Base-by-base conservation (phyloP, 2,113 vertebrate genomes). In the Oostethus manadensis region DNA sequence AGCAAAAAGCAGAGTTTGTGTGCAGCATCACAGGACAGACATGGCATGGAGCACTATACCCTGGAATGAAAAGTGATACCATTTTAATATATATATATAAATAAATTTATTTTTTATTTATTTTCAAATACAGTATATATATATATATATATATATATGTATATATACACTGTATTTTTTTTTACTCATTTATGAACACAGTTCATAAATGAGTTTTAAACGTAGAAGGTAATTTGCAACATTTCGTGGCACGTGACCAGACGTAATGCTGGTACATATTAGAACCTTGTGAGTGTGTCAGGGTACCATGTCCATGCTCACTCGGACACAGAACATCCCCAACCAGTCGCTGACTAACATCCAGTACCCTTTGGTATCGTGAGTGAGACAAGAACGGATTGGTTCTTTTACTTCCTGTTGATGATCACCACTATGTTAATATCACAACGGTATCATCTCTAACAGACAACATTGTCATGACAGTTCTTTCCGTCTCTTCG, bases 341-440 rank as follows among this genome's bases (percentile, higher is more conserved):
- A 60, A 62, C 23, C 8, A 63, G 62, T 71, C 73, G 68, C 62
- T 77, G 81, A 79, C 60, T 64, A 47, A 55, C 74, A 81, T 65
- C 55, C 61, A 50, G 67, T 58, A 74, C 87, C 86, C 76, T 86
- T 88, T 86, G 82, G 79, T 84, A 68, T 87, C 58, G 82, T 20
- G 6, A 2, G 64, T 76, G 74, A 74, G 73, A 60, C 57, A 16
- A 60, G 51, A 59, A 60, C 68, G 64, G 66, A 66, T 58, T 47
- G 23, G 20, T 51, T 56, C 51, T 21, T 64, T 62, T 53, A 43
- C 61, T 69, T 74, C 53, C 22, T 49, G 50, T 64, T 47, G 15
- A 50, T 43, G 10, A 51, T 64, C 49, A 20, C 47, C 51, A 33
- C 50, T 42, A 26, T 1, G 10, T 6, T 38, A n/a, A 20, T 56